phyloP scores from a whole-genome alignment of 2,113 vertebrate species.

The Capricornis sumatraensis region DNA sequence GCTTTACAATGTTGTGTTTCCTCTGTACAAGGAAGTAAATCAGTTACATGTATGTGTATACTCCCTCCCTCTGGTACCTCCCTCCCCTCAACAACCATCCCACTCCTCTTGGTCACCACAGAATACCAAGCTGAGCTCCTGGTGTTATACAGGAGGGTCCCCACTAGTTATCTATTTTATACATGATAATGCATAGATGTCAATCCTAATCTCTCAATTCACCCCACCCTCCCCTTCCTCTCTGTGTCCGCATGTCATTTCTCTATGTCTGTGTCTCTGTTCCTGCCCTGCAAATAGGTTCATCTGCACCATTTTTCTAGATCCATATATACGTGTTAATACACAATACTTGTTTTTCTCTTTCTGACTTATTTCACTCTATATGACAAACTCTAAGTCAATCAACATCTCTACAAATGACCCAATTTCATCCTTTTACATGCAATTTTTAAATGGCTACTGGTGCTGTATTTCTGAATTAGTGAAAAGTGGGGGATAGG shows the following conservation, averaged over 20 bases:
- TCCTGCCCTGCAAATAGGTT: neutral
- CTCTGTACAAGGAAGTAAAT: neutral
- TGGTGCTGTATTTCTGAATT: neutral
- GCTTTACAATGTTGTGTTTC: neutral
- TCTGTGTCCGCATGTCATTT: neutral
- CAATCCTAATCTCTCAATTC: neutral
- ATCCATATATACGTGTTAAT: neutral
- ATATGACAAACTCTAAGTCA: neutral
- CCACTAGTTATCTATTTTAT: neutral
- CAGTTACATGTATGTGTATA: neutral
- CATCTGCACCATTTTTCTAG: neutral
- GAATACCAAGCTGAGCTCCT: neutral
- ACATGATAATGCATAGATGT: neutral
- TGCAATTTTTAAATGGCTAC: neutral
- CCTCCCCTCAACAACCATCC: neutral
- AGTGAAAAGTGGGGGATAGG: neutral
- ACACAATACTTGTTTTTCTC: neutral
- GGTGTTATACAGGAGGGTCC: neutral
- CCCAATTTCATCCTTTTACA: neutral
- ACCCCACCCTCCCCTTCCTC: neutral
- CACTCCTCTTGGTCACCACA: neutral
- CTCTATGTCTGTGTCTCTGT: neutral
- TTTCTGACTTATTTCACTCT: neutral
- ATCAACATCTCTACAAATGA: neutral
- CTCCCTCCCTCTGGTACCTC: neutral